phyloP scores from a whole-genome alignment of 2,797 vertebrate genomes.

The Huso huso region DNA sequence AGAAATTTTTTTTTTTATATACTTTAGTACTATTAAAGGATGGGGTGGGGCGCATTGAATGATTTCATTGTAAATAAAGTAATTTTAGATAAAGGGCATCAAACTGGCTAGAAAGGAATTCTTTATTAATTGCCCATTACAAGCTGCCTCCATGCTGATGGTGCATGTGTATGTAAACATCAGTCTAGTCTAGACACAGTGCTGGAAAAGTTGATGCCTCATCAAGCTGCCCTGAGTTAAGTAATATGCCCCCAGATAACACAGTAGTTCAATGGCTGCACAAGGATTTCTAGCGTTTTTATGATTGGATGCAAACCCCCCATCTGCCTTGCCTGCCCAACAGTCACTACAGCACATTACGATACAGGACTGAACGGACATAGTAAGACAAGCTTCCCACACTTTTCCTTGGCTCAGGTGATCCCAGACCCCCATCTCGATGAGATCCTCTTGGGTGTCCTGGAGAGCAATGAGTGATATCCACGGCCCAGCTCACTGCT shows the following conservation, averaged over 20 bases:
- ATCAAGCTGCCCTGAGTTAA: conserved; percentile 44
- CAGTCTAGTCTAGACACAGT: conserved; percentile 41
- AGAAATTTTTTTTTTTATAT: conserved; percentile 5
- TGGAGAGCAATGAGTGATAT: conserved; percentile 35
- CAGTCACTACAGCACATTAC: background rate
- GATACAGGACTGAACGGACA: conserved; percentile 40
- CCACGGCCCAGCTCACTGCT: conserved; percentile 55
- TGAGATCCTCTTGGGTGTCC: conserved; percentile 50
- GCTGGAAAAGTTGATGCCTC: conserved; percentile 51
- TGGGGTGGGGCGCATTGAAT: too few relatives aligned
- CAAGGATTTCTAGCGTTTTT: too few relatives aligned
- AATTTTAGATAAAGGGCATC: conserved; percentile 20
- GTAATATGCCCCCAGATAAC: too few relatives aligned
- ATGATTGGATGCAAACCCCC: conserved; percentile 10
- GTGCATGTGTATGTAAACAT: conserved; percentile 47
- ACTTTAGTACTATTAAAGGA: too few relatives aligned
- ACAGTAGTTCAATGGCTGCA: too few relatives aligned
- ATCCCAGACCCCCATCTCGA: conserved; percentile 46
- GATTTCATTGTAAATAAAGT: too few relatives aligned
- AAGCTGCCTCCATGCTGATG: conserved; percentile 35
- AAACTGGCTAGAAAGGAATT: conserved; percentile 29
- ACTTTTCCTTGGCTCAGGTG: too few relatives aligned
- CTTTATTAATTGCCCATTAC: conserved; percentile 40
- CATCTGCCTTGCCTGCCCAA: conserved; percentile 29
- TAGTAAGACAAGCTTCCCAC: conserved; percentile 48